Conservation (phyloP, 30 jellyfish, hydroid and myxozoan species). For the Chironex yamaguchii region DNA sequence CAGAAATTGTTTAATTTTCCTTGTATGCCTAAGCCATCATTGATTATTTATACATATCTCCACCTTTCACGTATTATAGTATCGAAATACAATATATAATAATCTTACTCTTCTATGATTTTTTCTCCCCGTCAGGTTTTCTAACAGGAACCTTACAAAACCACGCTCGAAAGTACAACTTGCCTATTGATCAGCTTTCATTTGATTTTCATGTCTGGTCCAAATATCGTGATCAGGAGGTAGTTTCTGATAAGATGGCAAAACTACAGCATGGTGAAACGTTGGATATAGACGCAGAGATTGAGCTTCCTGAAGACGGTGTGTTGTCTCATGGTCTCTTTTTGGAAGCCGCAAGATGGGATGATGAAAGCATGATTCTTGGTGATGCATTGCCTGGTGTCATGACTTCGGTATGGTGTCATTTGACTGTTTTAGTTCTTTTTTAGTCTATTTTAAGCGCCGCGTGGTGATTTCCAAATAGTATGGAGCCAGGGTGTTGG, state of each 20-base stretch:
- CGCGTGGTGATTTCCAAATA: too few species aligned
- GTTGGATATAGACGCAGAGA: conserved; percentile 67
- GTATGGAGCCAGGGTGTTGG: too few species aligned
- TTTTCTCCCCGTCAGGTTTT: conserved; percentile 78
- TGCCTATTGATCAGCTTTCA: conserved; percentile 94
- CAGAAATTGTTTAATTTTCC: too few species aligned
- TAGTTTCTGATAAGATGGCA: conserved; percentile 81
- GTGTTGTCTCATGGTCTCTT: conserved; percentile 93
- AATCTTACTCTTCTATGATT: too few species aligned
- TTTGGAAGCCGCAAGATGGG: conserved; percentile 97
- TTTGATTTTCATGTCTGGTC: conserved; percentile 69
- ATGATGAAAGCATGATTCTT: conserved; percentile 73
- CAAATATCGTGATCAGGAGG: conserved; percentile 84
- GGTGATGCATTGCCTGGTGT: conserved; percentile 93
- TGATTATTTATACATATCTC: too few species aligned
- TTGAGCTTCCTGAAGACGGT: conserved; percentile 85
- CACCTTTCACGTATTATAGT: too few species aligned
- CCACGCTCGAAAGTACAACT: conserved; percentile 92
- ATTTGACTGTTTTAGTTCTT: not conserved
- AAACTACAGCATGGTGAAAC: conserved; percentile 83
- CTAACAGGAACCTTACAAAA: conserved; percentile 95
- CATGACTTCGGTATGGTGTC: conserved; percentile 86
- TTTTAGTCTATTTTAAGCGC: not conserved
- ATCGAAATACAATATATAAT: too few species aligned
- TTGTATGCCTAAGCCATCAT: too few species aligned